phyloP scores from a whole-genome alignment of 2,888 invertebrate species.

The Cantharis rustica region DNA sequence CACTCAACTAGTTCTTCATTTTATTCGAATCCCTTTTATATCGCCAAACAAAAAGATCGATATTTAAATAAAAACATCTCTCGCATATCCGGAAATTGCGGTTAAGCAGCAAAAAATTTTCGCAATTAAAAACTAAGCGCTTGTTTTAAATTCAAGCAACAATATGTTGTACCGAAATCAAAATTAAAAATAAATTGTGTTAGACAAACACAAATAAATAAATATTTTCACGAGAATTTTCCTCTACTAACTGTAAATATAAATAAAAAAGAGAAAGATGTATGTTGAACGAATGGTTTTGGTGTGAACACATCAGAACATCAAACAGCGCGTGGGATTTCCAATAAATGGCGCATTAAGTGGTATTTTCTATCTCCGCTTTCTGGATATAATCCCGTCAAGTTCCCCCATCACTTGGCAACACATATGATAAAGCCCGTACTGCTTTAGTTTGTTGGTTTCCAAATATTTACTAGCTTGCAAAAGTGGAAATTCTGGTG shows the following conservation, averaged over 20 bases:
- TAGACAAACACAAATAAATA: neutral
- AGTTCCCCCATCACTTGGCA: constrained; percentile 28
- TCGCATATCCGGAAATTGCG: neutral
- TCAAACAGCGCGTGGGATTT: constrained; percentile 31
- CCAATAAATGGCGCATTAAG: constrained; percentile 32
- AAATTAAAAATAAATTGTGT: neutral
- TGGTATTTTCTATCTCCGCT: constrained; percentile 30
- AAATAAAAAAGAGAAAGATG: constrained; percentile 24
- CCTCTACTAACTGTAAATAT: constrained; percentile 22
- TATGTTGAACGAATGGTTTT: constrained; percentile 26
- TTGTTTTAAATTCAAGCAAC: neutral
- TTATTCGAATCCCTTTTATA: neutral
- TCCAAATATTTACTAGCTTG: constrained; percentile 14
- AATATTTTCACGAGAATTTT: constrained; percentile 5
- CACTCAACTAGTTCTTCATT: neutral
- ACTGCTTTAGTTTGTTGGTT: constrained; percentile 14
- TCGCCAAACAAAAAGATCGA: neutral
- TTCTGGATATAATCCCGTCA: constrained; percentile 26
- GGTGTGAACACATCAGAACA: constrained; percentile 31
- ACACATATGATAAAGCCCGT: constrained; percentile 23
- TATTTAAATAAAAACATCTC: neutral
- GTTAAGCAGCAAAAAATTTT: neutral
- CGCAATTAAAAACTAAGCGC: neutral
- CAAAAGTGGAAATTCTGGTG: constrained; percentile 3
- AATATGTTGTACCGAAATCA: neutral